Percentiles rank a stretch among this genome's conserved stretches.
These are phyloP conservation scores for Harpagus bidentatus DNA, from an alignment of 2,113 vertebrate genomes.

Conservation along the genomic window DNA sequence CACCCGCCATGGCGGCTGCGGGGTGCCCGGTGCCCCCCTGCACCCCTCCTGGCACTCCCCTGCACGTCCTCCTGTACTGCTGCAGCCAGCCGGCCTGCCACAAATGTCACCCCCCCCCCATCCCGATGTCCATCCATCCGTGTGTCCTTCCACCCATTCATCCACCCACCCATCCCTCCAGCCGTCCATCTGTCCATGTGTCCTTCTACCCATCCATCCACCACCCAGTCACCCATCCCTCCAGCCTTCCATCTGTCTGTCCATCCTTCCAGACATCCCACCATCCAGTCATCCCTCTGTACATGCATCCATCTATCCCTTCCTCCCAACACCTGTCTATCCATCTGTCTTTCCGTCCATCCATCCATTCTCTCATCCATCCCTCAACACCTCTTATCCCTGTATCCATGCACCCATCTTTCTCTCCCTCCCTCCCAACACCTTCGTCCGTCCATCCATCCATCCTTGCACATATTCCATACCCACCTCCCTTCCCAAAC, in stretches of 20 bases:
- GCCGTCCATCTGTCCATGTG: not conserved
- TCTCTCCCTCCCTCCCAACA: not conserved
- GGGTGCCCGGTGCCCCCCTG: not conserved
- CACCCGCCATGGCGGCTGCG: too few relatives aligned
- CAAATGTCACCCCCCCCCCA: too few relatives aligned
- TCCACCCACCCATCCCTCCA: not conserved
- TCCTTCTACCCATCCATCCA: not conserved
- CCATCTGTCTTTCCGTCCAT: not conserved
- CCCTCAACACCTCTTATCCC: not conserved
- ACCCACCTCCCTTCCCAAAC: not conserved
- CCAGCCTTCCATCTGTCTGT: not conserved
- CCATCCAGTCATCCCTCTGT: not conserved
- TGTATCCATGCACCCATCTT: not conserved
- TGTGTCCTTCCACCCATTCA: not conserved
- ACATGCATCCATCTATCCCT: not conserved
- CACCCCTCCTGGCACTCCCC: not conserved
- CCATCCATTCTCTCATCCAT: not conserved
- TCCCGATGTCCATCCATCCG: rapidly evolving
- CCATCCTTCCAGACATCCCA: not conserved
- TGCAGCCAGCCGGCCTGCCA: not conserved
- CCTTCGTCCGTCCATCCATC: not conserved
- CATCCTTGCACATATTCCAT: not conserved
- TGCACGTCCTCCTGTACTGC: too few relatives aligned
- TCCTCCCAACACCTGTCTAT: not conserved
- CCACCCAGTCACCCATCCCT: not conserved